Evolutionary conservation across 2,888 invertebrate genomes (phyloP).

Genomic region (Saturnia pavonia): DNA sequence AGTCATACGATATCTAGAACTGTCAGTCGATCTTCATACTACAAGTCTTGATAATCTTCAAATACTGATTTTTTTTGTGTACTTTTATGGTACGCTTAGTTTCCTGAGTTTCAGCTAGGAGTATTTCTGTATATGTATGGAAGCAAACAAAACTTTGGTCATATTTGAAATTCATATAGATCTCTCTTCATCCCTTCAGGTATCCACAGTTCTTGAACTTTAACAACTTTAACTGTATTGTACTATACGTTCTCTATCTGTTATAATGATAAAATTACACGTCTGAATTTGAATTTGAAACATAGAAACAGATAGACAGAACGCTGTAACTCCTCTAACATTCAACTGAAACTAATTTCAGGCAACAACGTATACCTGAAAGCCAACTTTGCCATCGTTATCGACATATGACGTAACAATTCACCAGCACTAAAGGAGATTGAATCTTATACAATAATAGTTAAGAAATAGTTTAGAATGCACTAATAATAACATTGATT

Average conservation of each 20-base stretch:
- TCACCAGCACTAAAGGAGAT: constrained; percentile 27
- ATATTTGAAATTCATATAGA: not conserved
- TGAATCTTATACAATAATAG: constrained; percentile 31
- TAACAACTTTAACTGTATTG: too few relatives aligned
- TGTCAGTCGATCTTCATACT: too few relatives aligned
- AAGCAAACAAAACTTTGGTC: not conserved
- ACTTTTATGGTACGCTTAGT: too few relatives aligned
- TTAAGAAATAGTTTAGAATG: constrained; percentile 35
- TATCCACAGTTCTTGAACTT: not conserved
- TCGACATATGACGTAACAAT: constrained; percentile 31
- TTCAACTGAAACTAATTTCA: constrained; percentile 67
- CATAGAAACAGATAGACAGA: constrained; percentile 38
- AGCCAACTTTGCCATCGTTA: constrained; percentile 42
- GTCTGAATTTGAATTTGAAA: constrained; percentile 28
- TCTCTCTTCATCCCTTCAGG: not conserved
- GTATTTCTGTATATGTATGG: not conserved
- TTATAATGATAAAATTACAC: not conserved
- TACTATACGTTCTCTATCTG: too few relatives aligned
- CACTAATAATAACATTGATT: constrained; percentile 24
- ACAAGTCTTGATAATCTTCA: too few relatives aligned
- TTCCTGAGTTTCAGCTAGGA: not conserved
- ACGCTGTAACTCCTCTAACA: constrained; percentile 57
- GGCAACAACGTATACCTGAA: constrained; percentile 61
- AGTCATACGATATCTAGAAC: too few relatives aligned
- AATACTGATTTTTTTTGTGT: too few relatives aligned